Evolutionary conservation across 2,888 invertebrate species (phyloP).

Genomic region (Stegophylla sp.): DNA sequence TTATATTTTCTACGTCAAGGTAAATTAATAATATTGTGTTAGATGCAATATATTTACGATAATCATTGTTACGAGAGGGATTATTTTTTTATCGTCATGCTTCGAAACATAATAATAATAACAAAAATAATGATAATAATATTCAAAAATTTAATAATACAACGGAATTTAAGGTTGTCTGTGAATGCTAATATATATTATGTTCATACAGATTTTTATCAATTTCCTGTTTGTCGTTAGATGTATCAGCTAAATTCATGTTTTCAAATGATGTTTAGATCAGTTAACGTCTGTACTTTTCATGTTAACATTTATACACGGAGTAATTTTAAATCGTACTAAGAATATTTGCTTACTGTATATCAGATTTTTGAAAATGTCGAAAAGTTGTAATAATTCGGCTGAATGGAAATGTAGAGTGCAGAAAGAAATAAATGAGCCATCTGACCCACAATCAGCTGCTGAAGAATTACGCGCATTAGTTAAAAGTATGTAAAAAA

Average conservation of each 20-base stretch:
- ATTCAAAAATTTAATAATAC: not conserved
- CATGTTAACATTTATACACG: too few species aligned
- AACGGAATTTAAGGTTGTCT: not conserved
- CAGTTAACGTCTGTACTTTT: not conserved
- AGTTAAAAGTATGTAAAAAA: slow-evolving; percentile 20
- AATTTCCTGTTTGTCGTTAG: slow-evolving; percentile 32
- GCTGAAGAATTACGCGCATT: slow-evolving; percentile 38
- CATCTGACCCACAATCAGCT: slow-evolving; percentile 13
- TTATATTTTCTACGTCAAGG: too few species aligned
- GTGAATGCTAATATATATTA: not conserved
- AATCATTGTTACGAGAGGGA: not conserved
- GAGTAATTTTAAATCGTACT: too few species aligned
- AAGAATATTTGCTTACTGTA: too few species aligned
- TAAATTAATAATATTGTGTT: not conserved
- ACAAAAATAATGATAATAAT: not conserved
- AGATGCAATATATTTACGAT: not conserved
- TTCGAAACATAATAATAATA: not conserved
- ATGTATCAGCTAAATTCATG: not conserved
- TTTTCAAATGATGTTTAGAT: not conserved
- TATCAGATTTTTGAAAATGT: not conserved
- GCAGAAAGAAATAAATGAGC: slow-evolving; percentile 35
- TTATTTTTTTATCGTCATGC: not conserved
- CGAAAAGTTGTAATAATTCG: not conserved
- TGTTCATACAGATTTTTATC: slow-evolving; percentile 18
- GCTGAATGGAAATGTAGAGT: slow-evolving; percentile 4